A percentile compares a stretch with the other conserved stretches of the same genome.
Conservation (phyloP, 2,797 vertebrate species). For the Sebastes paucispinis region DNA sequence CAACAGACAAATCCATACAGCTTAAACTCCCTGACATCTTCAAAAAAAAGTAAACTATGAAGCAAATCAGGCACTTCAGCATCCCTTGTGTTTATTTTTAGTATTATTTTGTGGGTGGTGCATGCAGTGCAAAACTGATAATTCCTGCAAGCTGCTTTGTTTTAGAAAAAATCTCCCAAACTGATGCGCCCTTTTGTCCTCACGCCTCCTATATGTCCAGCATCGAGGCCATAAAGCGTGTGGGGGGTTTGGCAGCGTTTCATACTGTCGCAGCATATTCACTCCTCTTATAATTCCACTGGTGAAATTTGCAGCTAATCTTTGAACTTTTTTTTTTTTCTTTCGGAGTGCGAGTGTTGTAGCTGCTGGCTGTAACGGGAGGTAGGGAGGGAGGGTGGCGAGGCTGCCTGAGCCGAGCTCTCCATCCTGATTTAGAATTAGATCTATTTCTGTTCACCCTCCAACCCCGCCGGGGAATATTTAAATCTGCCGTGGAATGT, state of each 20-base stretch:
- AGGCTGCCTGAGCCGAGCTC: constrained; percentile 54
- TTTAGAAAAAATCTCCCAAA: constrained; percentile 10
- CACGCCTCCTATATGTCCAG: constrained; percentile 1
- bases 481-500: constrained; percentile 74
- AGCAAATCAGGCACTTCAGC: constrained; percentile 5
- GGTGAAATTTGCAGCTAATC: constrained; percentile 34
- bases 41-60: constrained; percentile 3
- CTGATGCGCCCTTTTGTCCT: constrained; percentile 29
- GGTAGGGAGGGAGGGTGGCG: constrained; percentile 3
- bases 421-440: constrained; percentile 81
- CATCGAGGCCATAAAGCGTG: background rate
- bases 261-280: background rate
- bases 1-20: constrained; percentile 52
- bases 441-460: constrained; percentile 80
- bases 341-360: constrained; percentile 25
- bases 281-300: background rate
- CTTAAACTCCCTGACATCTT: constrained; percentile 41
- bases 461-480: constrained; percentile 75
- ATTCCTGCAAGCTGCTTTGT: background rate
- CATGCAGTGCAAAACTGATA: background rate
- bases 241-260: constrained; percentile 1
- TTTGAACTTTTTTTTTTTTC: constrained; percentile 44
- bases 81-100: background rate
- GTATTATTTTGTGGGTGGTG: background rate
- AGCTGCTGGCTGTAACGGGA: constrained; percentile 48